phyloP scores from a whole-genome alignment of 2,797 vertebrate genomes.

The Acridotheres tristis region DNA sequence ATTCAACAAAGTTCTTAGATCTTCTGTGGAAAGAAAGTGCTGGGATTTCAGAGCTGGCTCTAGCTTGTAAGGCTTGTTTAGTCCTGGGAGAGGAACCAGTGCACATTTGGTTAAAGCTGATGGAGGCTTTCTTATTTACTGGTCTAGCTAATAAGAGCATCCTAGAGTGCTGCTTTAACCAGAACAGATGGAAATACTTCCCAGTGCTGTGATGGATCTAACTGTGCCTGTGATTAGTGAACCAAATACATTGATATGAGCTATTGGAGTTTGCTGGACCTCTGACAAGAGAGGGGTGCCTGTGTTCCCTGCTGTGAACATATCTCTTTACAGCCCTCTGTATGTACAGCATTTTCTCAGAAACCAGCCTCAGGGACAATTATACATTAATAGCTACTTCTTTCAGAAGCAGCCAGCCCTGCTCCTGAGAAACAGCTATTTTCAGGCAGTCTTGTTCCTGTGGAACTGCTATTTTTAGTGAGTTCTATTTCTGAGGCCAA shows the following conservation, averaged over 20 bases:
- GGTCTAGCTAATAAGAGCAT: not conserved
- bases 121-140: not conserved
- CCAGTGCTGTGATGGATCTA: not conserved
- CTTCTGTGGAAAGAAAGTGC: not conserved
- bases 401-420: slow-evolving; percentile 70
- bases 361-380: slow-evolving; percentile 71
- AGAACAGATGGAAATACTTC: not conserved
- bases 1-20: slow-evolving; percentile 19
- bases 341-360: slow-evolving; percentile 58
- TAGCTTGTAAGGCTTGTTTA: not conserved
- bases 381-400: slow-evolving; percentile 73
- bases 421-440: slow-evolving; percentile 73
- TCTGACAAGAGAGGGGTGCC: not conserved
- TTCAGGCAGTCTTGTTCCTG: slow-evolving; percentile 70
- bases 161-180: not conserved
- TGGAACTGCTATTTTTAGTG: slow-evolving; percentile 74
- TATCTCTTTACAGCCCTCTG: slow-evolving; percentile 31
- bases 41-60: not conserved
- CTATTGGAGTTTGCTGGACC: slow-evolving; percentile 5
- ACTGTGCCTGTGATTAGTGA: not conserved
- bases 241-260: not conserved
- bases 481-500: slow-evolving; percentile 63
- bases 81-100: not conserved
- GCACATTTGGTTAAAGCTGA: not conserved
- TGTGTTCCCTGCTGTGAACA: not conserved